Conservation (phyloP, 2,113 vertebrate species). For the Plecturocebus donacophilus region DNA sequence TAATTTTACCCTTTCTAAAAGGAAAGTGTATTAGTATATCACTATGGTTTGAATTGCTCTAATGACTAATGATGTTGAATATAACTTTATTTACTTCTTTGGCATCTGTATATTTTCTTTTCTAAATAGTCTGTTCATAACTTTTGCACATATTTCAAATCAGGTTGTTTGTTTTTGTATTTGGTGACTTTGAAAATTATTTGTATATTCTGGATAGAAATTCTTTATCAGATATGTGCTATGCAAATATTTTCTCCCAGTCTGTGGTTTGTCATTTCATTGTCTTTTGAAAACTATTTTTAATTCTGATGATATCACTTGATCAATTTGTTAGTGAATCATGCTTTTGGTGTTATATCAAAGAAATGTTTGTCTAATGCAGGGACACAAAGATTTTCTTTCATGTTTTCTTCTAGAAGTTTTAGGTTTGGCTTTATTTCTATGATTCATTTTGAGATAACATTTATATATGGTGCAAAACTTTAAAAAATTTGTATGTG, state of each 20-base stretch:
- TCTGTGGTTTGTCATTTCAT: neutral
- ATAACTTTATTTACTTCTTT: neutral
- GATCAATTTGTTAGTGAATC: neutral
- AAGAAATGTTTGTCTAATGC: neutral
- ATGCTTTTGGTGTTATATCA: neutral
- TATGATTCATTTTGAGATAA: neutral
- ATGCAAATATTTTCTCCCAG: neutral
- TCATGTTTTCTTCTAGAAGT: neutral
- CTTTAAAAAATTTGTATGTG: neutral
- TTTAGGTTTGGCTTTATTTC: neutral
- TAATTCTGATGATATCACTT: neutral
- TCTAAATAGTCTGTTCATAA: neutral
- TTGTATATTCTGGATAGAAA: neutral
- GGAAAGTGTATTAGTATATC: neutral
- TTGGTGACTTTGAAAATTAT: neutral
- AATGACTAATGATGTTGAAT: neutral
- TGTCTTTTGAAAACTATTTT: neutral
- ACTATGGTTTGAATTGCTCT: neutral
- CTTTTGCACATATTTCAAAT: neutral
- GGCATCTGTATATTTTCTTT: neutral
- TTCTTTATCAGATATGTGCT: neutral
- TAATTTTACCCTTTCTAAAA: neutral
- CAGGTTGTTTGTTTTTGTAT: neutral
- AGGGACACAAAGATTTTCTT: neutral
- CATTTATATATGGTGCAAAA: neutral